A percentile compares a stretch with the other conserved stretches of the same genome.
These are phyloP conservation scores for Crotalus viridis DNA, from an alignment of 2,113 vertebrate species.

Conservation along the genomic window DNA sequence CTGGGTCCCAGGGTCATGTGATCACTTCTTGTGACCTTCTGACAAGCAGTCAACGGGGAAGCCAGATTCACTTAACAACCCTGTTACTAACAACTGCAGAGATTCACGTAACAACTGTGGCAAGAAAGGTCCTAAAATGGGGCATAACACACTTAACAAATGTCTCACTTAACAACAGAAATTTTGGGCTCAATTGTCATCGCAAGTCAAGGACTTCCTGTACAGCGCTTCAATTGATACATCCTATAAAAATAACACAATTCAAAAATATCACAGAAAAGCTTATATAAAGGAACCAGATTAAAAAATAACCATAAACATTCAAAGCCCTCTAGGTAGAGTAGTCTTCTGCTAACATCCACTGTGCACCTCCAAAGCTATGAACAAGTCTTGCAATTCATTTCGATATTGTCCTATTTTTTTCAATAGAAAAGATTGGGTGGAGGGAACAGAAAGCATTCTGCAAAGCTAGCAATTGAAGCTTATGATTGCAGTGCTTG, in stretches of 20 bases:
- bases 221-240: background rate
- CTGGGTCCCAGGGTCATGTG: too few species aligned
- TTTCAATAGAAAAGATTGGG: background rate
- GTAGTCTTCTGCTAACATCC: background rate
- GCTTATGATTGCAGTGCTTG: background rate
- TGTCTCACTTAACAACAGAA: too few species aligned
- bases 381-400: background rate
- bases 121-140: too few species aligned
- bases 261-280: background rate
- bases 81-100: too few species aligned
- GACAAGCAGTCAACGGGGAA: too few species aligned
- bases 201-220: too few species aligned
- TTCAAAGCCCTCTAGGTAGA: background rate
- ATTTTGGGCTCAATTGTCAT: too few species aligned
- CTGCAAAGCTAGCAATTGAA: background rate
- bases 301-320: background rate
- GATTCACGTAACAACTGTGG: too few species aligned
- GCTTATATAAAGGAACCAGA: background rate
- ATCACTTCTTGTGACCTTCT: too few species aligned
- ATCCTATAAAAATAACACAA: background rate
- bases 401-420: background rate
- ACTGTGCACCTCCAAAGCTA: background rate
- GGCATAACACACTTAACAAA: too few species aligned
- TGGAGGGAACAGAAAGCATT: background rate
- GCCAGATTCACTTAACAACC: too few species aligned